Evolutionary conservation across 2,113 vertebrate genomes (phyloP), one percentile per base, ranked within the genome.

Genomic region (Brienomyrus longianalis): DNA sequence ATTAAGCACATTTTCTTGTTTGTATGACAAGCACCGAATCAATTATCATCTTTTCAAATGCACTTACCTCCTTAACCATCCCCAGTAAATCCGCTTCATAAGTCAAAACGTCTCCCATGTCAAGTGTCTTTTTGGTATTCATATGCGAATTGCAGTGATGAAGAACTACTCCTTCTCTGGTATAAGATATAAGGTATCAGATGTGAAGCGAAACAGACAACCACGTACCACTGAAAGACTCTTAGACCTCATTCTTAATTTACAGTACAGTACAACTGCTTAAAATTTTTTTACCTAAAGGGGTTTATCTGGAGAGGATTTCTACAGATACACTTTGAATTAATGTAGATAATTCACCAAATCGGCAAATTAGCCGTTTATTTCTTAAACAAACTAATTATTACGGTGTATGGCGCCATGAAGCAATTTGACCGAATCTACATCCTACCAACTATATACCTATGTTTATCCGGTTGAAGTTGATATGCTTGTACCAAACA

Each of bases 61-160:
- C 66, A 91, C 94, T 17, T 90, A 97, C 98, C 97, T 99, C 98
- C 92, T 95, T 97, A 51, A 99, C 96, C 88, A 99, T 95, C 83
- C 95, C 96, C 9, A 98, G 96, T 51, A 99, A 93, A 92, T 98
- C 97, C 0, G 97, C 95, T 93, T 99, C 98, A 1, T 96, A 96
- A 0, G 96, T 96, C 91, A 97, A 94, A 91, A 96, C 89, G 59
- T 98, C 98, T 0, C 96, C 97, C 98, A 99, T 99, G 23, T 86
- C 96, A 91, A 88, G 23, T 89, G 47, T 48, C 52, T 93, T 91
- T 70, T 70, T 92, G 74, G 89, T 93, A 90, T 74, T 95, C 94
- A 94, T 95, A 88, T 91, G 93, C 90, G 66, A 47, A 84, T 77
- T 31, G 19, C 13, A 50, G 48, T 1, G 56, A 54, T 86, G 51